Percentiles rank a stretch among this genome's conserved stretches.
Conservation (phyloP, 2,113 vertebrate species). For the Hepsetus odoe region DNA sequence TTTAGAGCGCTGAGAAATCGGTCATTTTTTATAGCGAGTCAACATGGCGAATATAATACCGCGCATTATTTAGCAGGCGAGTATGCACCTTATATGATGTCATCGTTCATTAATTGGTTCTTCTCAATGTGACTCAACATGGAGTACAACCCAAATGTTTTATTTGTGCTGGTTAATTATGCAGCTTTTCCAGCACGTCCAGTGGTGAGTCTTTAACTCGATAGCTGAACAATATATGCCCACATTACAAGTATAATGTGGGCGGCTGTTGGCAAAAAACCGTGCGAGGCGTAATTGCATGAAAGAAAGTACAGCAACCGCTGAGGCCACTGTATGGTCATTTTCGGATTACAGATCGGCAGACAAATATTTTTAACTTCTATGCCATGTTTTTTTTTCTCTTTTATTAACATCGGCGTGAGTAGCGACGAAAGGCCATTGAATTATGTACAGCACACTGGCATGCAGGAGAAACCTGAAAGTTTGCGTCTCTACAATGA, state of each 20-base stretch:
- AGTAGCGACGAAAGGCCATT: no score
- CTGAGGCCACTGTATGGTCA: neutral
- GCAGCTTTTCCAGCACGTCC: neutral
- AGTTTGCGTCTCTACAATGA: neutral
- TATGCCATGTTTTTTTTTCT: no score
- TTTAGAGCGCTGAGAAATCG: no score
- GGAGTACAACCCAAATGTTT: no score
- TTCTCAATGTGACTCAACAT: no score
- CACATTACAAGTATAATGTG: neutral
- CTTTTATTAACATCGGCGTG: no score
- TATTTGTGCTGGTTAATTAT: conserved; percentile 1
- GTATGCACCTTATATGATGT: no score
- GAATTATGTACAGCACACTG: no score
- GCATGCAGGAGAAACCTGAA: neutral
- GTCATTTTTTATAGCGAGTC: neutral
- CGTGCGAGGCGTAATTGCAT: neutral
- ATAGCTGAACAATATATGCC: conserved; percentile 12
- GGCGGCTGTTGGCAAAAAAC: neutral
- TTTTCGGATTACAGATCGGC: no score
- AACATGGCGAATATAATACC: neutral
- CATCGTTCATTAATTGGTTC: no score
- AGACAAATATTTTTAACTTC: no score
- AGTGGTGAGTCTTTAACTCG: neutral
- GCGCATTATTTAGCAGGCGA: neutral
- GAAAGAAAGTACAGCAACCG: neutral